Conservation (phyloP, 2,888 invertebrate species). For the Euplagia quadripunctaria region DNA sequence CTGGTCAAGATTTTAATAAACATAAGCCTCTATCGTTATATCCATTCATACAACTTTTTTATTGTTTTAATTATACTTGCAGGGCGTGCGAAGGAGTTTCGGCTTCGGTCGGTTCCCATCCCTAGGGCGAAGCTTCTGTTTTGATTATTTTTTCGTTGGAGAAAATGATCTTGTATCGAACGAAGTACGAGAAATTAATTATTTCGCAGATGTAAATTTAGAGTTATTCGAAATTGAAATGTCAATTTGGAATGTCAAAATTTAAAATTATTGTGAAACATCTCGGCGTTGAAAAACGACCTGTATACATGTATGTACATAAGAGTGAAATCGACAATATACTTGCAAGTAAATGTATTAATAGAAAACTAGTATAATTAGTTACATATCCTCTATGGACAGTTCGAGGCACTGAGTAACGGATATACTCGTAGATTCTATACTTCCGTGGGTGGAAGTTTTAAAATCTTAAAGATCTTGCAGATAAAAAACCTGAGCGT, state of each 20-base stretch:
- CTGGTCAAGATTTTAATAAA: constrained; percentile 82
- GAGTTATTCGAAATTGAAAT: constrained; percentile 5
- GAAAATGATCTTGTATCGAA: constrained; percentile 18
- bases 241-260: constrained; percentile 5
- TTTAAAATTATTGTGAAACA: not conserved
- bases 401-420: too few species aligned
- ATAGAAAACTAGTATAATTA: too few species aligned
- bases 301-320: not conserved
- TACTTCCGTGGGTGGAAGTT: too few species aligned
- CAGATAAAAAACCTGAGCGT: too few species aligned
- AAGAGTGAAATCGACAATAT: too few species aligned
- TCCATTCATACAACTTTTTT: constrained; percentile 82
- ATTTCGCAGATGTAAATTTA: not conserved
- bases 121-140: constrained; percentile 47
- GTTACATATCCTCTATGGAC: too few species aligned
- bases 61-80: constrained; percentile 78
- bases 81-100: constrained; percentile 78
- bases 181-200: constrained; percentile 1
- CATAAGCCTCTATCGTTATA: constrained; percentile 82
- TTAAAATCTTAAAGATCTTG: too few species aligned
- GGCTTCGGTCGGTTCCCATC: constrained; percentile 40
- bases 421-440: too few species aligned
- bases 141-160: constrained; percentile 23
- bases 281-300: not conserved
- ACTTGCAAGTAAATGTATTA: too few species aligned